Evolutionary conservation across 2,888 invertebrate species (phyloP).

Genomic region (Bembecia ichneumoniformis): DNA sequence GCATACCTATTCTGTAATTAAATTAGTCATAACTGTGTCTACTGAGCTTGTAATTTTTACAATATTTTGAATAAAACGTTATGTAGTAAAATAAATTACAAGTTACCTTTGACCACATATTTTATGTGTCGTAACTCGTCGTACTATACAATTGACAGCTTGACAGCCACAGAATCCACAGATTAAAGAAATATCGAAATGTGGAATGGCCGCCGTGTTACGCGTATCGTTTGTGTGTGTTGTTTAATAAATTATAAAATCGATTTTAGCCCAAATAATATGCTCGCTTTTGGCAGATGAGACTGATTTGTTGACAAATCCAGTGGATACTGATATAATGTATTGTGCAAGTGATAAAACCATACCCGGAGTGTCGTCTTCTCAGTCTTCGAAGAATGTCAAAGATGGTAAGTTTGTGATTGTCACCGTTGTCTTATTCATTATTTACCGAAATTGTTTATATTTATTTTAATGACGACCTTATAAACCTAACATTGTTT

Average conservation of each 20-base stretch:
- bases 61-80: too few relatives aligned
- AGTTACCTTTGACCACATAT: too few relatives aligned
- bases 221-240: slow-evolving; percentile 49
- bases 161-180: too few relatives aligned
- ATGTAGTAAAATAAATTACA: too few relatives aligned
- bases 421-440: slow-evolving; percentile 15
- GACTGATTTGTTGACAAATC: slow-evolving; percentile 53
- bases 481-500: too few relatives aligned
- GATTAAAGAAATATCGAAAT: slow-evolving; percentile 34
- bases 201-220: slow-evolving; percentile 69
- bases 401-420: slow-evolving; percentile 79
- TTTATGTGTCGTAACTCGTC: too few relatives aligned
- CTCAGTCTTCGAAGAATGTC: slow-evolving; percentile 78
- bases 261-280: slow-evolving; percentile 46
- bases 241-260: slow-evolving; percentile 37
- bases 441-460: background rate
- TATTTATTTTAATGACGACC: background rate
- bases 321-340: slow-evolving; percentile 64
- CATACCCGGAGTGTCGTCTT: slow-evolving; percentile 81
- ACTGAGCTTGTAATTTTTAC: too few relatives aligned
- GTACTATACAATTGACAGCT: too few relatives aligned
- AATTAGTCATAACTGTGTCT: too few relatives aligned
- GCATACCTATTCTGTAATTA: too few relatives aligned
- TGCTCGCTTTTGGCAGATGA: slow-evolving; percentile 72
- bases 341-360: slow-evolving; percentile 84